A percentile compares a stretch with the other conserved stretches of the same genome.
phyloP scores from a whole-genome alignment of 2,888 invertebrate genomes.

The Congeria kusceri region DNA sequence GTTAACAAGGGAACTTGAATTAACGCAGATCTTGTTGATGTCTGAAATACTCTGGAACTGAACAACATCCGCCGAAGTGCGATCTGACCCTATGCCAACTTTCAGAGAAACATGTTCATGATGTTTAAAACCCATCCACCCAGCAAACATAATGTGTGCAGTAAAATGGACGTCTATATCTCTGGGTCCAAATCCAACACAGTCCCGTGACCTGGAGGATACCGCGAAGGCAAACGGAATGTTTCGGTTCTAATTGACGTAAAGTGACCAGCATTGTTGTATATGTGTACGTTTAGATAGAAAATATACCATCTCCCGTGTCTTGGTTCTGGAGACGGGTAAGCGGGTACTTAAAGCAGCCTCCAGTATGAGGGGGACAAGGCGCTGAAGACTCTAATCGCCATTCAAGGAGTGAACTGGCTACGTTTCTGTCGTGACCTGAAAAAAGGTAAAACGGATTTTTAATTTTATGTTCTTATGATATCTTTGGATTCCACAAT shows the following conservation, averaged over 20 bases:
- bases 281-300: slow-evolving; percentile 37
- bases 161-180: slow-evolving; percentile 36
- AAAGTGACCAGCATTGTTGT: slow-evolving; percentile 60
- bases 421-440: slow-evolving; percentile 29
- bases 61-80: slow-evolving; percentile 11
- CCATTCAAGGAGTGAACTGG: slow-evolving; percentile 50
- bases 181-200: slow-evolving; percentile 55
- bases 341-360: slow-evolving; percentile 48
- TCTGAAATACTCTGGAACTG: slow-evolving; percentile 5
- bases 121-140: slow-evolving; percentile 48
- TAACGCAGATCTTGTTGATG: slow-evolving; percentile 14
- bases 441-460: slow-evolving; percentile 2
- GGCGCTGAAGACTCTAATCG: slow-evolving; percentile 11
- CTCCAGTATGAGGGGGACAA: slow-evolving; percentile 24
- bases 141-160: slow-evolving; percentile 25
- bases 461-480: neutral
- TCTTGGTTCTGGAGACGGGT: slow-evolving; percentile 47
- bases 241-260: slow-evolving; percentile 24
- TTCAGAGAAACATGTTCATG: slow-evolving; percentile 41
- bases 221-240: slow-evolving; percentile 55
- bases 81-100: slow-evolving; percentile 38
- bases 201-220: slow-evolving; percentile 62
- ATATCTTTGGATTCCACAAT: neutral
- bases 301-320: slow-evolving; percentile 34
- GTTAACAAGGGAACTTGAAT: neutral